phyloP scores from a whole-genome alignment of 1,140 invertebrate species.

The Zaprionus africanus region DNA sequence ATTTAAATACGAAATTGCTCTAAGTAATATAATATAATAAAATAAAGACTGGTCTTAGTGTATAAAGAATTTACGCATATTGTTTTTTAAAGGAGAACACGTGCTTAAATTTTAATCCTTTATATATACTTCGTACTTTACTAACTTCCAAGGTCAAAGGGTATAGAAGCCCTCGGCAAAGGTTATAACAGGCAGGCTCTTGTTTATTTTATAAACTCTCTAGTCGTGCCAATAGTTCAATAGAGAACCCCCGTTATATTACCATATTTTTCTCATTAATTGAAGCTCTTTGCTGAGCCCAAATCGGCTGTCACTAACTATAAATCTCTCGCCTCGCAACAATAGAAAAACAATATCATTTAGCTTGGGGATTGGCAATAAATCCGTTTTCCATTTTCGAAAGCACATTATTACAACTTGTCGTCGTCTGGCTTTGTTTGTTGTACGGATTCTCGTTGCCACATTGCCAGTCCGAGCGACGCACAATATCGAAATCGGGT shows the following conservation, averaged over 20 bases:
- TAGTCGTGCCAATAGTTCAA: not conserved
- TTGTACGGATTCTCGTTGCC: not conserved
- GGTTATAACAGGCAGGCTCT: too few relatives aligned
- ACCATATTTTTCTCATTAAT: not conserved
- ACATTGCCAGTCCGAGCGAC: not conserved
- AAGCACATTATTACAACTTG: slow-evolving; percentile 9
- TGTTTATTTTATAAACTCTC: not conserved
- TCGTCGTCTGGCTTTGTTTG: slow-evolving; percentile 5
- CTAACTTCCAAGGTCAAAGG: too few relatives aligned
- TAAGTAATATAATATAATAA: too few relatives aligned
- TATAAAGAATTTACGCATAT: too few relatives aligned
- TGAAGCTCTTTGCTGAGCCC: not conserved
- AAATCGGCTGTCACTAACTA: not conserved
- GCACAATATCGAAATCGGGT: not conserved
- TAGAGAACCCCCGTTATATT: not conserved
- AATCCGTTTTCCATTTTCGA: slow-evolving; percentile 5
- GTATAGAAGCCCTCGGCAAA: too few relatives aligned
- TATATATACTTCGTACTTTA: too few relatives aligned
- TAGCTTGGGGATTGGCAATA: not conserved
- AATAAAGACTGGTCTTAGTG: too few relatives aligned
- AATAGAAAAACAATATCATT: slow-evolving; percentile 9
- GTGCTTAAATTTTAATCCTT: too few relatives aligned
- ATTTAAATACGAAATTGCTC: too few relatives aligned
- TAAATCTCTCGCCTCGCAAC: not conserved
- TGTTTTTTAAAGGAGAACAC: too few relatives aligned